These are phyloP conservation scores for Diloba caeruleocephala DNA, from an alignment of 2,888 invertebrate species.

Conservation along the genomic window DNA sequence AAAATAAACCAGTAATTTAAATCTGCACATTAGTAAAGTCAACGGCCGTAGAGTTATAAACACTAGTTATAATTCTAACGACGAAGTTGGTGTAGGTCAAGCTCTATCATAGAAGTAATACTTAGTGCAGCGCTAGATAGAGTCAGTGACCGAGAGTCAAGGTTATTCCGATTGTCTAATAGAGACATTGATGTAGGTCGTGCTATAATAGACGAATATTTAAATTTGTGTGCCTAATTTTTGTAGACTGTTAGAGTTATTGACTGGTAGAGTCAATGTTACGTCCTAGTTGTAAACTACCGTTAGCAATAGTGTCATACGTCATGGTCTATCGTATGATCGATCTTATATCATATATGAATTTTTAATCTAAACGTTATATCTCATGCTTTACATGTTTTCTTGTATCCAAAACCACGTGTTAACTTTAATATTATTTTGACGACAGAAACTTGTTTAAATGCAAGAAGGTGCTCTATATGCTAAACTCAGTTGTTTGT, in stretches of 20 bases:
- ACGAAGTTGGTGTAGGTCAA: constrained; percentile 35
- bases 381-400: no score
- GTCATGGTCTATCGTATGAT: not conserved
- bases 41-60: no score
- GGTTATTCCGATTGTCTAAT: constrained; percentile 32
- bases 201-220: constrained; percentile 13
- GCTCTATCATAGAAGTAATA: constrained; percentile 36
- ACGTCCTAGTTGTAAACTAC: constrained; percentile 17
- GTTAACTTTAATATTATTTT: no score
- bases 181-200: constrained; percentile 44
- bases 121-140: constrained; percentile 17
- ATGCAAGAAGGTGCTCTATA: constrained; percentile 8
- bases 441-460: no score
- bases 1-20: not conserved
- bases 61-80: constrained; percentile 33
- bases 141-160: constrained; percentile 35
- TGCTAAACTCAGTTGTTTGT: not conserved
- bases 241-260: no score
- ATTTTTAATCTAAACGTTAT: no score
- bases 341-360: not conserved
- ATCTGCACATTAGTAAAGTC: constrained; percentile 32
- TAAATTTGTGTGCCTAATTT: constrained; percentile 18
- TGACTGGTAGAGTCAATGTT: constrained; percentile 41
- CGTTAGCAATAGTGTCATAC: constrained; percentile 31
- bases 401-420: not conserved